Percentiles rank a stretch among this genome's conserved stretches.
Conservation (phyloP, 2,797 vertebrate species). For the Enteromius fasciolatus region DNA sequence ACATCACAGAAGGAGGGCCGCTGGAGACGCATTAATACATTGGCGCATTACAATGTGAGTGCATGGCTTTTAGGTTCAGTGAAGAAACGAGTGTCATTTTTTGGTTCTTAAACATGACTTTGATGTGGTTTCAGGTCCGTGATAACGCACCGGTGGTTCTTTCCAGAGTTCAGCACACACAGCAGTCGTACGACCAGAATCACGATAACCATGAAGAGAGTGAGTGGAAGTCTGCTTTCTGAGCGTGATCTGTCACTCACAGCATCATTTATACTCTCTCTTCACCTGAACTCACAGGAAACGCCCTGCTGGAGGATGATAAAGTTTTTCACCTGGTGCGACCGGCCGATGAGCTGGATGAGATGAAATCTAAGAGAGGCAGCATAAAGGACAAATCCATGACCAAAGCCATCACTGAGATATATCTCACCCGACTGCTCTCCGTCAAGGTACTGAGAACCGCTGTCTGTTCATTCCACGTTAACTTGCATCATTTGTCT, state of each 20-base stretch:
- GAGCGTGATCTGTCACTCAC: background rate
- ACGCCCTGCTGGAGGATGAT: slow-evolving; percentile 94
- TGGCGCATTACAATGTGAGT: slow-evolving; percentile 98
- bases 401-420: slow-evolving; percentile 99
- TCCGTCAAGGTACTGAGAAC: slow-evolving; percentile 90
- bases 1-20: slow-evolving; percentile 95
- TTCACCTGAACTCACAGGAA: slow-evolving; percentile 68
- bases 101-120: background rate
- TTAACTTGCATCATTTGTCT: background rate
- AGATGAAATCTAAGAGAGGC: slow-evolving; percentile 94
- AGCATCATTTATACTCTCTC: slow-evolving; percentile 10
- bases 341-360: slow-evolving; percentile 91
- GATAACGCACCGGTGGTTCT: slow-evolving; percentile 92
- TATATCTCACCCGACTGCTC: slow-evolving; percentile 96
- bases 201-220: slow-evolving; percentile 95
- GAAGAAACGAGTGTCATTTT: background rate
- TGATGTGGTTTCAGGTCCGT: slow-evolving; percentile 82
- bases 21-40: slow-evolving; percentile 93
- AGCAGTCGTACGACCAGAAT: slow-evolving; percentile 93
- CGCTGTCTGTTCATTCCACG: background rate
- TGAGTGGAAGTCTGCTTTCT: slow-evolving; percentile 72
- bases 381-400: slow-evolving; percentile 97
- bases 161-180: slow-evolving; percentile 85
- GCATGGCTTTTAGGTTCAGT: background rate
- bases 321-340: slow-evolving; percentile 96